Conservation (phyloP, 2,113 vertebrate species). For the Todiramphus chloris region DNA sequence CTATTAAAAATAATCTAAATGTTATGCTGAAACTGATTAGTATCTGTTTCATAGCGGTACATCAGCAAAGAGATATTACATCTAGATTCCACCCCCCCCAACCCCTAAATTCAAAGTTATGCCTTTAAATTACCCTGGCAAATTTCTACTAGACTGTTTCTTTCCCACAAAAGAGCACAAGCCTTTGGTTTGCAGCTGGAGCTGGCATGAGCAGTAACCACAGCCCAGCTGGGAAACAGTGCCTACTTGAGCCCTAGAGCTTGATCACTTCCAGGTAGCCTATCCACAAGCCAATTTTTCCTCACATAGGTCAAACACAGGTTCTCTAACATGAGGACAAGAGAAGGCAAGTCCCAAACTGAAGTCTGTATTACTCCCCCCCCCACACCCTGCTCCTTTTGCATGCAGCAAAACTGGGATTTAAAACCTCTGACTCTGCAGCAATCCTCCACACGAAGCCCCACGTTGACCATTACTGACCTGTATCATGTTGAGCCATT, state of each 20-base stretch:
- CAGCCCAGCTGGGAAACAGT: background rate
- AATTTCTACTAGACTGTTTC: background rate
- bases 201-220: background rate
- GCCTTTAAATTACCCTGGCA: background rate
- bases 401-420: background rate
- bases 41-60: background rate
- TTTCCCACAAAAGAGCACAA: background rate
- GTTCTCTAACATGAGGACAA: background rate
- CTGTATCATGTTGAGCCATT: slow-evolving; percentile 95
- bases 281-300: accelerated
- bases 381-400: background rate
- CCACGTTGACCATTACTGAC: slow-evolving; percentile 61
- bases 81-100: background rate
- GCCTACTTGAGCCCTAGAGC: background rate
- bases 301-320: background rate
- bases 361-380: background rate
- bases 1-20: slow-evolving; percentile 17
- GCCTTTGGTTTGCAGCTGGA: background rate
- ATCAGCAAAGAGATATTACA: background rate
- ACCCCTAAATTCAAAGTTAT: background rate
- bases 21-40: background rate
- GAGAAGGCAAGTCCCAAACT: background rate
- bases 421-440: background rate
- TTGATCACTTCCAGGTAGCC: background rate
- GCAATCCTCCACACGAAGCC: background rate